phyloP scores from a whole-genome alignment of 2,113 vertebrate genomes.

The Madoqua kirkii region DNA sequence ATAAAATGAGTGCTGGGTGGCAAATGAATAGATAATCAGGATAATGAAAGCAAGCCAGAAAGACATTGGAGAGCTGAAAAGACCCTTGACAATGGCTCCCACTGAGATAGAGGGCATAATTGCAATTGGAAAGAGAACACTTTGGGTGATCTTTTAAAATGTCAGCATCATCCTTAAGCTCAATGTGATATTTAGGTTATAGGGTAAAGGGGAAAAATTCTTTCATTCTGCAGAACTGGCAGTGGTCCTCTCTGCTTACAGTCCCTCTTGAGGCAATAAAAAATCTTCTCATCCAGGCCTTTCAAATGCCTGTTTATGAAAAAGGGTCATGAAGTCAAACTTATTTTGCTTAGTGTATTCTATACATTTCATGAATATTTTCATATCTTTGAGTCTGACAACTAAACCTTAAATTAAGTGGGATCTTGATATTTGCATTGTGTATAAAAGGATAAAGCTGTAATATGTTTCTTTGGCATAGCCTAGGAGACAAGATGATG shows the following conservation, averaged over 20 bases:
- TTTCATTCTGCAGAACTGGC: constrained; percentile 57
- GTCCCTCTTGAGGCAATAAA: neutral
- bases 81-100: constrained; percentile 52
- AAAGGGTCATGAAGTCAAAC: constrained; percentile 9
- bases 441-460: neutral
- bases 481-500: neutral
- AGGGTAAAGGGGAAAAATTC: constrained; percentile 58
- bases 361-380: constrained; percentile 24
- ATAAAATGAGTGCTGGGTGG: constrained; percentile 69
- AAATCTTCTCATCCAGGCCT: neutral
- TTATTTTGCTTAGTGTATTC: neutral
- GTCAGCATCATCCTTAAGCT: constrained; percentile 78
- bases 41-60: constrained; percentile 71
- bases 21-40: constrained; percentile 69
- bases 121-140: constrained; percentile 74
- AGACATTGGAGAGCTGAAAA: constrained; percentile 29
- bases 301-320: neutral
- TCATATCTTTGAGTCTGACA: constrained; percentile 3
- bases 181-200: constrained; percentile 79
- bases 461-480: neutral
- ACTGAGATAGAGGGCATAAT: constrained; percentile 67
- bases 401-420: neutral
- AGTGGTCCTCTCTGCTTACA: constrained; percentile 40
- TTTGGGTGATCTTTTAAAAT: constrained; percentile 80
- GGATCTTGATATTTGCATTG: neutral